Conservation (phyloP, 1,140 invertebrate species). For the Drosophila ohnishii region DNA sequence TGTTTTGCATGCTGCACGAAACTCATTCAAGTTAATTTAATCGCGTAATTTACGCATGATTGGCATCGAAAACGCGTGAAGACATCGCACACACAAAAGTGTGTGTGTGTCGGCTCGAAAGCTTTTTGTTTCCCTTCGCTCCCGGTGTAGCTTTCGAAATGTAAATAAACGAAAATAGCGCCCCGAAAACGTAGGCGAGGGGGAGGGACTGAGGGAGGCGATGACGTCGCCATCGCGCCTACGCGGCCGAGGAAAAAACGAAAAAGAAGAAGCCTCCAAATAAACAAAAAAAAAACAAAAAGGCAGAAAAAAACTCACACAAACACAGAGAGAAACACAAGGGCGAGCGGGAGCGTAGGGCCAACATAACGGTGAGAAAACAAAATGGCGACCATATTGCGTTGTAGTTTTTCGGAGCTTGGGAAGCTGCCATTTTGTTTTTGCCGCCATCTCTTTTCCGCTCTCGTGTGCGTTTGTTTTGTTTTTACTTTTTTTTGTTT, state of each 20-base stretch:
- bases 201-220: slow-evolving; percentile 15
- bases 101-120: slow-evolving; percentile 23
- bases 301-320: slow-evolving; percentile 26
- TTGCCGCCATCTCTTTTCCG: slow-evolving; percentile 49
- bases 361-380: slow-evolving; percentile 68
- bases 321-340: slow-evolving; percentile 19
- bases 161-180: slow-evolving; percentile 76
- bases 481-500: slow-evolving; percentile 5
- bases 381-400: slow-evolving; percentile 80
- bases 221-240: slow-evolving; percentile 69
- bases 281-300: slow-evolving; percentile 42
- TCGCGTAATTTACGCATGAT: slow-evolving; percentile 81
- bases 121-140: slow-evolving; percentile 33
- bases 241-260: slow-evolving; percentile 45
- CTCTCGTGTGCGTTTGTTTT: slow-evolving; percentile 19
- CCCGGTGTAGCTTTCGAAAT: slow-evolving; percentile 67
- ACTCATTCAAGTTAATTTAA: slow-evolving; percentile 77
- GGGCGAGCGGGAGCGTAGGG: slow-evolving; percentile 55
- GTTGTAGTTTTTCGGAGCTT: slow-evolving; percentile 71
- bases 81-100: slow-evolving; percentile 29
- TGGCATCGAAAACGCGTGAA: slow-evolving; percentile 71
- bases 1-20: slow-evolving; percentile 69
- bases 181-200: background rate
- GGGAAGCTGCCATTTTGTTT: slow-evolving; percentile 75
- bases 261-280: slow-evolving; percentile 51